phyloP scores from a whole-genome alignment of 2,888 invertebrate species.

The Drosophila robusta region DNA sequence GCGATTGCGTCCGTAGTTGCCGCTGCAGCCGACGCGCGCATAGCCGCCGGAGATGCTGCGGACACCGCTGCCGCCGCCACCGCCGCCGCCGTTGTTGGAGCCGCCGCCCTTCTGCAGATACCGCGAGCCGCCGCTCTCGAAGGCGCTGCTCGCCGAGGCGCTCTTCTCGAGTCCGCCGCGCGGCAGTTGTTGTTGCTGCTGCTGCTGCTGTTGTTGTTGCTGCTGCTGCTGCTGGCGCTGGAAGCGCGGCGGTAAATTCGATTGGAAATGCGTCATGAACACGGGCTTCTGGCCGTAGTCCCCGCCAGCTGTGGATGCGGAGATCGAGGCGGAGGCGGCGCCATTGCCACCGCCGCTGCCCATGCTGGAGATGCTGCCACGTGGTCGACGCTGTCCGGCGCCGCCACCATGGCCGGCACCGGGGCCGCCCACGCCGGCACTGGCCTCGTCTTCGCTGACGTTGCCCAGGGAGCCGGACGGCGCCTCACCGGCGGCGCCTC shows the following conservation, averaged over 20 bases:
- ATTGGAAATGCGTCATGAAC: conserved; percentile 92
- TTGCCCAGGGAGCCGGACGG: conserved; percentile 40
- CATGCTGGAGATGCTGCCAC: conserved; percentile 66
- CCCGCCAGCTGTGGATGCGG: conserved; percentile 56
- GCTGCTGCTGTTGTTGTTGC: conserved; percentile 80
- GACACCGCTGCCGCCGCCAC: conserved; percentile 43
- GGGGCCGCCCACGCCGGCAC: conserved; percentile 20
- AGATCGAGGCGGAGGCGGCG: conserved; percentile 16
- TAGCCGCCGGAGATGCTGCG: conserved; percentile 63
- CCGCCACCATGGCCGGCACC: conserved; percentile 25
- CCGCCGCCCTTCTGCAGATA: conserved; percentile 71
- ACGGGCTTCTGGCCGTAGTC: conserved; percentile 72
- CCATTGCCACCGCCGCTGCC: conserved; percentile 52
- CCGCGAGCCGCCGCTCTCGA: conserved; percentile 66
- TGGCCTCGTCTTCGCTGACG: conserved; percentile 63
- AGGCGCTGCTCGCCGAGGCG: conserved; percentile 74
- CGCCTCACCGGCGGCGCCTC: conserved; percentile 19
- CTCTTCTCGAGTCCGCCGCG: conserved; percentile 74
- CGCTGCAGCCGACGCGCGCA: conserved; percentile 40
- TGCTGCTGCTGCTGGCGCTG: conserved; percentile 89
- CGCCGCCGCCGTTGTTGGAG: conserved; percentile 21
- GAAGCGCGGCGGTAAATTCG: conserved; percentile 94
- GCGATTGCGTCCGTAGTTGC: conserved; percentile 60
- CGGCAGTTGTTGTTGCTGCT: conserved; percentile 80
- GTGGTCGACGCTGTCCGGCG: conserved; percentile 56